Evolutionary conservation across 2,888 invertebrate genomes (phyloP).

Genomic region (Phyllotreta striolata): DNA sequence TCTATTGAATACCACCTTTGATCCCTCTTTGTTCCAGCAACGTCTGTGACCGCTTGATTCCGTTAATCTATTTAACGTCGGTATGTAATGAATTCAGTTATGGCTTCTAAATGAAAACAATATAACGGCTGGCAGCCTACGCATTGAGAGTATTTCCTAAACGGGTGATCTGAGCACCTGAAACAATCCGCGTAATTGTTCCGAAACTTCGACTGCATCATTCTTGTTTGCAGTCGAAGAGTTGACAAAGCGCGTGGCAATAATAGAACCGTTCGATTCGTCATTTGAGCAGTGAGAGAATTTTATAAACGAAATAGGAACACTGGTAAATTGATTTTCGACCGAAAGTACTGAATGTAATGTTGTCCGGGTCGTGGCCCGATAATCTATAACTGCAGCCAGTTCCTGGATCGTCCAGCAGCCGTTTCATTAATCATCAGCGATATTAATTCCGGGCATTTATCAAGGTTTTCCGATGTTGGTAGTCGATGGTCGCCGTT

Average conservation of each 20-base stretch:
- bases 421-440: conserved; percentile 57
- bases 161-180: conserved; percentile 6
- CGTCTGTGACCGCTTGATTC: no score
- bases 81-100: no score
- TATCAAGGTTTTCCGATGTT: conserved; percentile 56
- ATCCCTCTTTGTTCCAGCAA: no score
- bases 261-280: neutral
- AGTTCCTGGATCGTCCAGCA: conserved; percentile 53
- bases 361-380: conserved; percentile 25
- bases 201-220: neutral
- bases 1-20: no score
- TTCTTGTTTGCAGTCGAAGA: no score
- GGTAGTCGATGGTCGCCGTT: conserved; percentile 36
- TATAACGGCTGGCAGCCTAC: neutral
- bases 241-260: no score
- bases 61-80: no score
- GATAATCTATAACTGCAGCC: conserved; percentile 48
- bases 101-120: no score
- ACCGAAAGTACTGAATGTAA: conserved; percentile 25
- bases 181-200: conserved; percentile 11
- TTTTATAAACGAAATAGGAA: neutral
- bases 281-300: neutral
- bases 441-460: conserved; percentile 58
- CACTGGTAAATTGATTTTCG: neutral
- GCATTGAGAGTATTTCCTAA: conserved; percentile 2